phyloP scores from a whole-genome alignment of 2,797 vertebrate genomes.

The Manis javanica region DNA sequence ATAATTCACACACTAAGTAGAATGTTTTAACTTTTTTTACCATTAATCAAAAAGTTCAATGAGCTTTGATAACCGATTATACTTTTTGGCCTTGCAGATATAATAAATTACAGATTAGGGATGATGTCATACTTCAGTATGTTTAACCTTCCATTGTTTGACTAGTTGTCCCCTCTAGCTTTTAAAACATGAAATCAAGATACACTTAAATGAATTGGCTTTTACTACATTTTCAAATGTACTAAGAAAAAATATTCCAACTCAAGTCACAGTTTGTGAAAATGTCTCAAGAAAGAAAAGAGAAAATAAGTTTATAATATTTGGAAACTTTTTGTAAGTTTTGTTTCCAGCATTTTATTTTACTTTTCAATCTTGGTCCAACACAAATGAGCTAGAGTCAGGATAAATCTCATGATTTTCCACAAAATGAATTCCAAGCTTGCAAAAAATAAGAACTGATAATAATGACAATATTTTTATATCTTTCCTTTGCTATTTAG shows the following conservation, averaged over 20 bases:
- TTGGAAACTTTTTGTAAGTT: conserved; percentile 45
- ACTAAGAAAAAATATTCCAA: background rate
- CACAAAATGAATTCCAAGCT: conserved; percentile 41
- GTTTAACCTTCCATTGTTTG: background rate
- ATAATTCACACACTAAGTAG: background rate
- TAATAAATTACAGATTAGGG: background rate
- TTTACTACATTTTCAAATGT: conserved; percentile 19
- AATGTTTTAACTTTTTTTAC: conserved; percentile 15
- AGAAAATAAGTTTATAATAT: conserved; percentile 51
- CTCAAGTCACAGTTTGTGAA: conserved; percentile 17
- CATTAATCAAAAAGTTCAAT: background rate
- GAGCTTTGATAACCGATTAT: background rate
- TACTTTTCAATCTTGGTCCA: conserved; percentile 58
- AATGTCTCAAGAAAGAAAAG: background rate
- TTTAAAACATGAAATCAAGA: conserved; percentile 49
- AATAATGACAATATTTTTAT: conserved; percentile 70
- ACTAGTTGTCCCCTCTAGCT: background rate
- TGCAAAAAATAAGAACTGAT: conserved; percentile 65
- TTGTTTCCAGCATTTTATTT: conserved; percentile 67
- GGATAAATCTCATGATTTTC: conserved; percentile 43
- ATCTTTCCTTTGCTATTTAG: background rate
- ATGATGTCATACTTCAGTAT: background rate
- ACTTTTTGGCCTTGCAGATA: background rate
- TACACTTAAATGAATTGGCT: background rate
- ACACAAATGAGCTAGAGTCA: conserved; percentile 61